These are phyloP conservation scores for Callipepla squamata DNA, from an alignment of 2,113 vertebrate species.

Conservation along the genomic window DNA sequence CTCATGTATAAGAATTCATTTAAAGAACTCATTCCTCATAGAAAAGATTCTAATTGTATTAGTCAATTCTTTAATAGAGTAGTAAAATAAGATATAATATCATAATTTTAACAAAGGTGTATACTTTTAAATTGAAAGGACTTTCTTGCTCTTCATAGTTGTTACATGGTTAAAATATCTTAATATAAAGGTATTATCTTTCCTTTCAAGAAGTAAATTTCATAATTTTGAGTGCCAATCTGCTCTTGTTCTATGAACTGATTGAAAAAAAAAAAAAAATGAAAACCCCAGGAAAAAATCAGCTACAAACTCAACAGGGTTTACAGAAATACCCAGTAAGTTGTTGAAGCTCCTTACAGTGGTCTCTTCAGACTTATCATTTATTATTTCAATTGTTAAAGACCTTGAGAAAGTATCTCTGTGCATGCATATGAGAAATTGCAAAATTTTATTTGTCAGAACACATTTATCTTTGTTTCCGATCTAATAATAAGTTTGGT, in stretches of 20 bases:
- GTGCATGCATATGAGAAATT: no score
- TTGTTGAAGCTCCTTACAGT: background rate
- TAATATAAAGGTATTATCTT: background rate
- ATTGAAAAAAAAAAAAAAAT: background rate
- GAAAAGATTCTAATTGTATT: background rate
- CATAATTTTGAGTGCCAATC: background rate
- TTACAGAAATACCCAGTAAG: background rate
- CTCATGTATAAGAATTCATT: background rate
- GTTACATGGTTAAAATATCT: background rate
- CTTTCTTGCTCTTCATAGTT: background rate
- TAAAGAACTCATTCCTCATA: background rate
- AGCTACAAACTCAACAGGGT: background rate
- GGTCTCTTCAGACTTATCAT: accelerated
- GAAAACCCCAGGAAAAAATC: background rate
- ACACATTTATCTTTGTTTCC: background rate
- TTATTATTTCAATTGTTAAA: background rate
- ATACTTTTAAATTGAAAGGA: background rate
- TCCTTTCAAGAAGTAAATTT: background rate
- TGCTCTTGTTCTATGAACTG: background rate
- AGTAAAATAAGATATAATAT: background rate
- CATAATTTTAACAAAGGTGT: background rate
- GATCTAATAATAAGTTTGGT: background rate
- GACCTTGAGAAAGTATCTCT: background rate
- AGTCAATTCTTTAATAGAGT: background rate
- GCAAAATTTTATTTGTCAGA: background rate